phyloP scores from a whole-genome alignment of 1,140 invertebrate species.

The Zaprionus capensis region DNA sequence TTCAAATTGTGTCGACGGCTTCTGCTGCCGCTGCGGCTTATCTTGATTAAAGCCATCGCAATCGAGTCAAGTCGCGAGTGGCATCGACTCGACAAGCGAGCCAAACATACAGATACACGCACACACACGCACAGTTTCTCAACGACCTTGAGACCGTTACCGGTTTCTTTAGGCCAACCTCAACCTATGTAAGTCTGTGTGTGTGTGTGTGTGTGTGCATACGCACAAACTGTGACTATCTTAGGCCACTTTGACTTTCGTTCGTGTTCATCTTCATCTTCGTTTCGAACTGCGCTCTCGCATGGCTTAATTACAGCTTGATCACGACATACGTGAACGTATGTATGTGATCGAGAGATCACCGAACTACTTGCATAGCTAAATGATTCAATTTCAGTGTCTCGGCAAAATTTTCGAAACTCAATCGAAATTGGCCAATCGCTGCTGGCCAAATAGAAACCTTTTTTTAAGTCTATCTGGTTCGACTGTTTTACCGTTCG shows the following conservation, averaged over 20 bases:
- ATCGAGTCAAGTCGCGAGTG: constrained; percentile 44
- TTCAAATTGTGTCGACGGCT: constrained; percentile 60
- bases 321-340: constrained; percentile 13
- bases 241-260: constrained; percentile 33
- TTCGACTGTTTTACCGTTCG: background rate
- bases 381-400: constrained; percentile 6
- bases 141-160: constrained; percentile 78
- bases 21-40: constrained; percentile 46
- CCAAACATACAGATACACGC: constrained; percentile 13
- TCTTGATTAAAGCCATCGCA: constrained; percentile 63
- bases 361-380: constrained; percentile 6
- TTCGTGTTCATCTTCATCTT: constrained; percentile 39
- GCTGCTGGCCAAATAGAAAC: constrained; percentile 1
- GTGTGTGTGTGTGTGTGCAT: constrained; percentile 15
- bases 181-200: background rate
- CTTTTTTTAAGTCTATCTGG: background rate
- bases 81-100: constrained; percentile 16
- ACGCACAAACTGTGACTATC: constrained; percentile 34
- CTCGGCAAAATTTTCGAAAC: constrained; percentile 10
- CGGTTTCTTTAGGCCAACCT: constrained; percentile 65
- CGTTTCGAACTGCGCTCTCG: background rate
- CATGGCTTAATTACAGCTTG: background rate
- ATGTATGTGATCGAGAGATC: constrained; percentile 9
- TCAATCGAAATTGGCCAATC: constrained; percentile 3
- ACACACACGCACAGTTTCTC: constrained; percentile 41